phyloP scores from a whole-genome alignment of 2,113 vertebrate genomes.

The Rhodinocichla rosea region DNA sequence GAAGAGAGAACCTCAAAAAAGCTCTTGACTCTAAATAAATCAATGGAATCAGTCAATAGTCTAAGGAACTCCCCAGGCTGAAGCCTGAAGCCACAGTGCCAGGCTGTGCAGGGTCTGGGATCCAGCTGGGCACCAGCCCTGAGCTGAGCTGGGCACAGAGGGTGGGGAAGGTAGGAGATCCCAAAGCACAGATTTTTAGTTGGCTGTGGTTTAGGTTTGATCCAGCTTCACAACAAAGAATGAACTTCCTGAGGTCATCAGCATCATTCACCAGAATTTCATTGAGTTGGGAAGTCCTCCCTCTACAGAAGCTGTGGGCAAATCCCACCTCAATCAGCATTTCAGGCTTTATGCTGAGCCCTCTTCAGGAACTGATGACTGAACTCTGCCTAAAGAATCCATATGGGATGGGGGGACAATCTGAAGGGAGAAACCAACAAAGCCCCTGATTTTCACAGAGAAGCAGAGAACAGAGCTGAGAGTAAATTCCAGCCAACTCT shows the following conservation, averaged over 20 bases:
- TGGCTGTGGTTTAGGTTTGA: not conserved
- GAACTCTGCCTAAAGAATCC: not conserved
- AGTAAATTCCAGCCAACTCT: not conserved
- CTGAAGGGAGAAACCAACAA: not conserved
- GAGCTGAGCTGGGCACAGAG: rapidly evolving
- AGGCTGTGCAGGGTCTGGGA: not conserved
- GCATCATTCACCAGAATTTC: not conserved
- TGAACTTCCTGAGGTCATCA: not conserved
- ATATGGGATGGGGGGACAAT: not conserved
- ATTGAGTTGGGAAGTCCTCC: not conserved
- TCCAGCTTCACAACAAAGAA: not conserved
- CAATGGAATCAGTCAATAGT: not conserved
- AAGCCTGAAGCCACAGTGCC: not conserved
- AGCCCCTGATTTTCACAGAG: not conserved
- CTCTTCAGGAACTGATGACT: not conserved
- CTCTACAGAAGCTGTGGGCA: not conserved
- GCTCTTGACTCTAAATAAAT: not conserved
- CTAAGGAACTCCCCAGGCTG: not conserved
- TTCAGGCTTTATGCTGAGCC: not conserved
- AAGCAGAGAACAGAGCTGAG: not conserved
- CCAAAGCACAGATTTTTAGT: not conserved
- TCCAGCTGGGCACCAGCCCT: not conserved
- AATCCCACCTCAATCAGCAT: not conserved
- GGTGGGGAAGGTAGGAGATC: not conserved
- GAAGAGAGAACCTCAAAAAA: not conserved